Percentiles rank a stretch among this genome's conserved stretches.
These are phyloP conservation scores for Cyclopterus lumpus DNA, from an alignment of 2,797 vertebrate species.

Conservation along the genomic window DNA sequence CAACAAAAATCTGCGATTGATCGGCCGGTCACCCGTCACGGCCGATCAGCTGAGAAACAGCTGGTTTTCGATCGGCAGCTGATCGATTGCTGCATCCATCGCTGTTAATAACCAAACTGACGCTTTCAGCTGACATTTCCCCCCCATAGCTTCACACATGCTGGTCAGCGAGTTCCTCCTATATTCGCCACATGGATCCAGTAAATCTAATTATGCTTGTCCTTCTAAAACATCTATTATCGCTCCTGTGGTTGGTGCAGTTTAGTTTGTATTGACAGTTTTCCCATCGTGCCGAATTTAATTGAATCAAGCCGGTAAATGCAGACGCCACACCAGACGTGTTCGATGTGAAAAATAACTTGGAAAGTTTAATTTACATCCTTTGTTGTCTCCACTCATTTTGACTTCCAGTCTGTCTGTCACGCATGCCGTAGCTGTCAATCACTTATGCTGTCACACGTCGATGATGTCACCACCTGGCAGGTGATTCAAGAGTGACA, in stretches of 20 bases:
- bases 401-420: not conserved
- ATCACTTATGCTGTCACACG: conserved; percentile 17
- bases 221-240: not conserved
- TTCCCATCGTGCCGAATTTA: not conserved
- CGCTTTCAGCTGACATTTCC: not conserved
- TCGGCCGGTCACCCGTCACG: too few relatives aligned
- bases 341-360: not conserved
- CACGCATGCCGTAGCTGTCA: not conserved
- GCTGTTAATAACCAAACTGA: not conserved
- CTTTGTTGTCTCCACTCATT: not conserved
- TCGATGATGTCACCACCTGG: conserved; percentile 14
- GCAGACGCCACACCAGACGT: not conserved
- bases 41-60: too few relatives aligned
- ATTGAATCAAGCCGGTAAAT: not conserved
- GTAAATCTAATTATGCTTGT: not conserved
- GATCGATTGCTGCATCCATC: too few relatives aligned
- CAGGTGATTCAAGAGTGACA: not conserved
- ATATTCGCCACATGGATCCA: not conserved
- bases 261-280: conserved; percentile 1
- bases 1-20: too few relatives aligned
- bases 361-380: not conserved
- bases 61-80: too few relatives aligned
- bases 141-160: not conserved
- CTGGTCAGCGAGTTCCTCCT: not conserved
- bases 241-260: not conserved